phyloP scores from a whole-genome alignment of 2,113 vertebrate species.

The Camelus bactrianus region DNA sequence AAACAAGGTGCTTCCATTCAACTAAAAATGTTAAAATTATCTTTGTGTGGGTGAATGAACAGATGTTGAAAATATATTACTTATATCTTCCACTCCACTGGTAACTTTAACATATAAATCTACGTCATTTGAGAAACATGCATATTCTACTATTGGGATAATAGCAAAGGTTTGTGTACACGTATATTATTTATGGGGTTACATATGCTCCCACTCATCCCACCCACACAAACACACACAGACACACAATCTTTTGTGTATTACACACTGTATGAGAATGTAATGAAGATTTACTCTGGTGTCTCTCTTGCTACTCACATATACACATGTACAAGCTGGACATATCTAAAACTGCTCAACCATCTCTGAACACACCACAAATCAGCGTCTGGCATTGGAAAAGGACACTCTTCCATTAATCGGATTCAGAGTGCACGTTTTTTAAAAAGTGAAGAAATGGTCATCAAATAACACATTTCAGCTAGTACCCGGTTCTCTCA shows the following conservation, averaged over 20 bases:
- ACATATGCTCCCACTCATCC: not conserved
- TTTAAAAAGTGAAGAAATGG: not conserved
- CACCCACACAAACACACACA: not conserved
- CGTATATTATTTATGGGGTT: not conserved
- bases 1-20: not conserved
- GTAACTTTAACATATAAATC: not conserved
- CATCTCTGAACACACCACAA: not conserved
- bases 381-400: not conserved
- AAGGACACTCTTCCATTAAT: not conserved
- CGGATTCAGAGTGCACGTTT: not conserved
- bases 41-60: not conserved
- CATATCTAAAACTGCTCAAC: not conserved
- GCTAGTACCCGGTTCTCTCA: too few relatives aligned
- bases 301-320: not conserved
- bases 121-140: slow-evolving; percentile 31
- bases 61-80: not conserved
- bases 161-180: not conserved
- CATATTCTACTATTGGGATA: not conserved
- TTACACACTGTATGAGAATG: not conserved
- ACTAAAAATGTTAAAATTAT: not conserved
- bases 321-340: not conserved
- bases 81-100: not conserved
- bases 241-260: not conserved
- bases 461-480: not conserved
- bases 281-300: not conserved